Evolutionary conservation across 1,140 invertebrate genomes (phyloP), one percentile per base, ranked within the genome.

Genomic region (Achroia grisella): DNA sequence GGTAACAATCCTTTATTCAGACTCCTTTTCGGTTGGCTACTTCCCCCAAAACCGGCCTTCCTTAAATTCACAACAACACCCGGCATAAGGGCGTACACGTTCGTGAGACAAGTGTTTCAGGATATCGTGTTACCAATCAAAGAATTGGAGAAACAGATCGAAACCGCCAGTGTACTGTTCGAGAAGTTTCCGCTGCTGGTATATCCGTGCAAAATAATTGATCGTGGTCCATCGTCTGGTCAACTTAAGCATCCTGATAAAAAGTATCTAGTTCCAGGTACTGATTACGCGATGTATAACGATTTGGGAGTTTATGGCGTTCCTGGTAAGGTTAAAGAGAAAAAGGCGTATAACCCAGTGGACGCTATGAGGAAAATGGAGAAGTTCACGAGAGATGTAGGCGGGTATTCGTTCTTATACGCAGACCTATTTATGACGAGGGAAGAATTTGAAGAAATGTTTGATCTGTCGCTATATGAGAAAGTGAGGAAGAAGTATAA

Each of bases 111-210:
- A 69, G 89, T 95, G 0, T 91, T 95, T 52, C 94, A 95, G 80
- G 94, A 96, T 71, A 94, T 96, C 85, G 87, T 96, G 1, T 82
- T 96, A 1, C 94, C 94, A 0, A 84, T 94, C 15, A 81, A 85
- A n/a, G 87, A 88, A 32, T 64, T 95, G 9, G 88, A 90, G 55
- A 86, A 90, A 30, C 88, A 91, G 33, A 87, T 96, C 1, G 67
- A 89, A 31, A 79, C 90, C 13, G 93, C 95, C 44, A 88, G 93
- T 51, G 76, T 91, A 31, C 80, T 92, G 58, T 89, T 86, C 48
- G 76, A 94, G 86, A 89, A 95, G 27, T 96, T 94, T 72, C 94
- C 95, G 0, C 67, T 96, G 1, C 93, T 95, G 89, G 79, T 96
- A 10, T 96, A 95, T 77, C 94, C 94, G 1, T 94, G 94, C 59